Conservation (phyloP, 2,797 vertebrate species). For the Amblyraja radiata region DNA sequence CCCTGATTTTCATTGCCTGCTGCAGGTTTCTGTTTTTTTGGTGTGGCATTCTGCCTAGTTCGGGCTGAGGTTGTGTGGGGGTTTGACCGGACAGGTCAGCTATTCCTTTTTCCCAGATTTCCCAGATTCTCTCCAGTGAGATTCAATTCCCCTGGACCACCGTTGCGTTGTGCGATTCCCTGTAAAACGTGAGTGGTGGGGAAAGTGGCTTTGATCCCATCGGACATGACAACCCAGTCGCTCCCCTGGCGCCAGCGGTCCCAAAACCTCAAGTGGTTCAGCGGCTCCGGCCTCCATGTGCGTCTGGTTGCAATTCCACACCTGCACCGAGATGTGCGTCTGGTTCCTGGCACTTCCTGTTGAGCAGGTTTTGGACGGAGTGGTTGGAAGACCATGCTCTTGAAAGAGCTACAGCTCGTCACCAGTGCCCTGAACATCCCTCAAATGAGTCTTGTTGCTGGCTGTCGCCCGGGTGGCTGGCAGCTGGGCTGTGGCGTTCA, state of each 20-base stretch:
- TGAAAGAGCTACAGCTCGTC: not conserved
- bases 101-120: too few species aligned
- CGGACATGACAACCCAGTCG: not conserved
- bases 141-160: not conserved
- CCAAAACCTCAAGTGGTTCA: not conserved
- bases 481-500: not conserved
- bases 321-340: not conserved
- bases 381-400: not conserved
- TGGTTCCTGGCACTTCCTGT: not conserved
- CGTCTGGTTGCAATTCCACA: not conserved
- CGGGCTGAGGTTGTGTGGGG: not conserved
- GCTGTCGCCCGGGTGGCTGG: not conserved
- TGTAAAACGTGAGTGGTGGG: not conserved
- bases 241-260: not conserved
- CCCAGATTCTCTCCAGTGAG: not conserved
- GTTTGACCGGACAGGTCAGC: too few species aligned
- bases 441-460: not conserved
- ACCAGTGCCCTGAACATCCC: not conserved
- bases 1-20: not conserved
- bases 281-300: not conserved
- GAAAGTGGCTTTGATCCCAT: not conserved
- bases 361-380: not conserved
- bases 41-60: not conserved
- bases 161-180: not conserved
- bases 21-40: not conserved